Base-by-base conservation (phyloP, 1,140 invertebrate genomes). In the Macrosteles quadrilineatus region DNA sequence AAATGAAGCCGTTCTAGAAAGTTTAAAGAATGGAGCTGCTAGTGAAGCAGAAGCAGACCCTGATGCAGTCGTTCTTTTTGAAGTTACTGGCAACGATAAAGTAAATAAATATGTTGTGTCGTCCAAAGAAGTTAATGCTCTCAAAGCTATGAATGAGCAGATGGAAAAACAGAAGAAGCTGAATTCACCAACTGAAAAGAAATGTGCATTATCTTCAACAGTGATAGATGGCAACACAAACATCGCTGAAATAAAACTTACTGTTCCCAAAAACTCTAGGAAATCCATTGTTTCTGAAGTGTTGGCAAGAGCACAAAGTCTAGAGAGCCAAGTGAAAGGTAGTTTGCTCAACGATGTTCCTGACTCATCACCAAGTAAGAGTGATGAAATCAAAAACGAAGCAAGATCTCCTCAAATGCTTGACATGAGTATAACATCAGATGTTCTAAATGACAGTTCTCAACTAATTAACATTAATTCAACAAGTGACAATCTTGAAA, bases 81-180 rank as follows among this genome's bases (percentile, higher is more conserved):
- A 76, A 71, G 73, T 76, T 11, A 74, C 73, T 21, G 75, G 75
- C 21, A 68, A 77, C 55, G 72, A 72, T 43, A 74, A 76, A 31
- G 68, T 77, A 12, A 73, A 75, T 69, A 77, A 77, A 65, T 76
- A 74, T 71, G 76, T 77, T 9, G 53, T 77, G 3, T 75, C 76
- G 6, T 70, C 76, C 9, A 76, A 76, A 57, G 76, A 77, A 32
- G 71, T 77, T 17, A 72, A 70, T 64, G 69, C 71, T 29, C 71
- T 76, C 17, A 75, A 72, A 50, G 66, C 67, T 14, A 62, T 74
- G 29, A 74, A 74, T 59, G 73, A 74, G 64, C 67, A 68, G 32
- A 59, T 74, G 6, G 40, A 67, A 14, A 68, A 74, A 45, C 69
- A 71, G 21, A 74, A 74, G 32, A 74, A 70, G 45, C 55, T 71